phyloP scores from a whole-genome alignment of 2,888 invertebrate genomes.

The Anthophora plumipes region DNA sequence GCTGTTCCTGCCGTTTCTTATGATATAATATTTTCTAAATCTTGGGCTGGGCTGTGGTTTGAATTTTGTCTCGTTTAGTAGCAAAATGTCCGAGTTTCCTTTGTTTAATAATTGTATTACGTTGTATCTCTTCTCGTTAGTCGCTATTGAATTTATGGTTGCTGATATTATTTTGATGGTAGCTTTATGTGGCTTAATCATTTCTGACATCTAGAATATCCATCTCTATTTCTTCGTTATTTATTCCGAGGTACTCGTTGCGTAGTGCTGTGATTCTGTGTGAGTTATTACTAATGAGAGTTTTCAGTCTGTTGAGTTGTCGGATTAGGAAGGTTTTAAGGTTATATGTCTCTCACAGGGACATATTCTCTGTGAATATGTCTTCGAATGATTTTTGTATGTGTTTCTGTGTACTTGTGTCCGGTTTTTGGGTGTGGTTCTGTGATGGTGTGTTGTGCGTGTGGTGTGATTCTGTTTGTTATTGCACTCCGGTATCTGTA shows the following conservation, averaged over 20 bases:
- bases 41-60: slow-evolving; percentile 36
- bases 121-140: neutral
- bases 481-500: no score
- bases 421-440: no score
- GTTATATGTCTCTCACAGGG: no score
- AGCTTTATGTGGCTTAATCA: neutral
- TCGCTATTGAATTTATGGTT: neutral
- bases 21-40: slow-evolving; percentile 47
- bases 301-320: no score
- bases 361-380: no score
- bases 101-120: neutral
- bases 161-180: neutral
- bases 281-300: neutral
- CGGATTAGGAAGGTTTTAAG: no score
- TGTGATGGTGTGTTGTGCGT: no score
- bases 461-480: no score
- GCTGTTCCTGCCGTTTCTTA: slow-evolving; percentile 49
- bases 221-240: neutral
- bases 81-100: slow-evolving; percentile 38
- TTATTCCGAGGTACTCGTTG: neutral
- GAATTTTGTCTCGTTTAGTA: slow-evolving; percentile 61
- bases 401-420: no score
- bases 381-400: no score
- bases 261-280: neutral
- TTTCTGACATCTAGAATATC: neutral